A percentile compares a stretch with the other conserved stretches of the same genome.
These are phyloP conservation scores for Oscheius sp. DNA, from an alignment of 2,888 invertebrate species.

Conservation along the genomic window DNA sequence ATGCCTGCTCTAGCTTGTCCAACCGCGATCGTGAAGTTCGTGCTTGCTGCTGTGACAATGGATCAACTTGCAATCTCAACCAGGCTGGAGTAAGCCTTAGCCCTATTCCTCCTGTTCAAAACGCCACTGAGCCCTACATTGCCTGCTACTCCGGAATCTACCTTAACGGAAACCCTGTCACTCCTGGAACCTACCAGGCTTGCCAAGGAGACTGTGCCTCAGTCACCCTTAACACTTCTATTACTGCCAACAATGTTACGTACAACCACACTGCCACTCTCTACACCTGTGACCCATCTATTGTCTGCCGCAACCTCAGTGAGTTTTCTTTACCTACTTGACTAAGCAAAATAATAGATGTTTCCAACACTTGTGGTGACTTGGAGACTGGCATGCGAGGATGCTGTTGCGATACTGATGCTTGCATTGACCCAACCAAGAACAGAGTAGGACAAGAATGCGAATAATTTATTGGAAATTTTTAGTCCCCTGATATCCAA, in stretches of 20 bases:
- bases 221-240: constrained; percentile 37
- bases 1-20: constrained; percentile 35
- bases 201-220: constrained; percentile 51
- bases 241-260: no score
- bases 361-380: constrained; percentile 34
- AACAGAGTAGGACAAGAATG: constrained; percentile 41
- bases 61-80: constrained; percentile 48
- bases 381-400: constrained; percentile 46
- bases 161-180: constrained; percentile 39
- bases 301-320: constrained; percentile 42
- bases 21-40: constrained; percentile 34
- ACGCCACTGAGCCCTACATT: constrained; percentile 36
- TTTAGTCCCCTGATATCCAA: constrained; percentile 31
- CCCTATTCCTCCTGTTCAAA: constrained; percentile 34
- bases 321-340: neutral
- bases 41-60: constrained; percentile 54
- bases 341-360: neutral
- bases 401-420: constrained; percentile 50
- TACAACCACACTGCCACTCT: constrained; percentile 31
- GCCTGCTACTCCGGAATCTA: constrained; percentile 52
- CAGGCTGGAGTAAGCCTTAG: constrained; percentile 4
- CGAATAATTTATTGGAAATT: neutral
- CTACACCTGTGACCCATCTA: constrained; percentile 49
- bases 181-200: constrained; percentile 30
- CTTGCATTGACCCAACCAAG: constrained; percentile 48